Evolutionary conservation across 1,140 invertebrate genomes (phyloP).

Genomic region (Mylabris phalerata): DNA sequence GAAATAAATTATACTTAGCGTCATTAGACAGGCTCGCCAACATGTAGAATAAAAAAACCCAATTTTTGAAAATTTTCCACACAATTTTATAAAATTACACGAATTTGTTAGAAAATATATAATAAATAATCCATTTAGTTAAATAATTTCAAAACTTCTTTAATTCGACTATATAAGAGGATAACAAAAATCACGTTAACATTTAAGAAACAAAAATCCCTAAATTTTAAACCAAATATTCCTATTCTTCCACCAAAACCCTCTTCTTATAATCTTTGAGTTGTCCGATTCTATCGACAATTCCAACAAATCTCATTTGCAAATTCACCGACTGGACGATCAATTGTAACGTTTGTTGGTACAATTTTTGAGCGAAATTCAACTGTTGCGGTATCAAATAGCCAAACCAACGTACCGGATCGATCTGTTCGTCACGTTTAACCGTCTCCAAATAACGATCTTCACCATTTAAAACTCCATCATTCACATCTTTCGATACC

Average conservation of each 20-base stretch:
- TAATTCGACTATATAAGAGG: no score
- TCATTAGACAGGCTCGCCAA: no score
- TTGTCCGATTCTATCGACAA: constrained; percentile 41
- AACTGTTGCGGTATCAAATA: constrained; percentile 64
- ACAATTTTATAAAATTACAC: no score
- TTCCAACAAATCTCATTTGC: constrained; percentile 48
- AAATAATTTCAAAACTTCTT: no score
- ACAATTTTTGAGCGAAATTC: constrained; percentile 57
- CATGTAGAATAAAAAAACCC: no score
- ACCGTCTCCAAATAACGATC: constrained; percentile 34
- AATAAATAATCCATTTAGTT: no score
- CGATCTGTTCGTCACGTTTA: constrained; percentile 40
- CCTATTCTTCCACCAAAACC: not conserved
- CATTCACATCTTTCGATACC: constrained; percentile 29
- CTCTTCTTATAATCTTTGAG: constrained; percentile 39
- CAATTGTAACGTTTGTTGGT: constrained; percentile 56
- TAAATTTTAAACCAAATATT: no score
- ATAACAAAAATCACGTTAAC: no score
- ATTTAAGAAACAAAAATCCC: no score
- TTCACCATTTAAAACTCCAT: constrained; percentile 31
- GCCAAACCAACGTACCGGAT: constrained; percentile 71
- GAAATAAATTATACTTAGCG: no score
- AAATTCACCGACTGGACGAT: constrained; percentile 57
- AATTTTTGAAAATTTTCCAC: no score
- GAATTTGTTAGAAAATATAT: no score